Conservation (phyloP, 2,888 invertebrate genomes). For the Cancer borealis region DNA sequence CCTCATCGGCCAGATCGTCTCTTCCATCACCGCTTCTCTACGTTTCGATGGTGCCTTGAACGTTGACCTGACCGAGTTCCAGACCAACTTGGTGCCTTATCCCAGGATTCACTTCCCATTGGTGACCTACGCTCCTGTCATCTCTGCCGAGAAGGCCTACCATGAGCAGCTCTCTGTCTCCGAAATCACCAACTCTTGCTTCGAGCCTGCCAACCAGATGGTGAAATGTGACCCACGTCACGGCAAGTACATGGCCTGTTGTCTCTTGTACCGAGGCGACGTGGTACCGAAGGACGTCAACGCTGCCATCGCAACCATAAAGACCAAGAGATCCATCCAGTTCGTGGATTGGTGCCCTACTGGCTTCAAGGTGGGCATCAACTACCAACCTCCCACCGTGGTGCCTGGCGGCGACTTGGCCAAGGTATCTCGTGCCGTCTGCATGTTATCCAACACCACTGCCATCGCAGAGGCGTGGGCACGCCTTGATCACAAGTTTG, state of each 20-base stretch:
- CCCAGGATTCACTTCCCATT: constrained; percentile 83
- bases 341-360: constrained; percentile 98
- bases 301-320: constrained; percentile 88
- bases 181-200: constrained; percentile 82
- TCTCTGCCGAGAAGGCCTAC: constrained; percentile 79
- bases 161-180: constrained; percentile 79
- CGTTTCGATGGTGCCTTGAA: constrained; percentile 82
- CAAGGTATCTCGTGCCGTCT: constrained; percentile 88
- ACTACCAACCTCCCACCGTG: constrained; percentile 88
- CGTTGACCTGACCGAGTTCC: constrained; percentile 81
- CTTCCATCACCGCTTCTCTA: constrained; percentile 80
- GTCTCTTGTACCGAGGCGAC: constrained; percentile 81
- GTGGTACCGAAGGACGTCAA: constrained; percentile 82
- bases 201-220: constrained; percentile 82
- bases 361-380: constrained; percentile 91
- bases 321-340: constrained; percentile 87
- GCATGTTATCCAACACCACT: constrained; percentile 94
- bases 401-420: constrained; percentile 87
- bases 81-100: constrained; percentile 81
- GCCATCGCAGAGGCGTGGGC: constrained; percentile 99
- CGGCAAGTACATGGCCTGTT: constrained; percentile 82
- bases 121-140: constrained; percentile 79
- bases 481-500: constrained; percentile 96
- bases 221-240: constrained; percentile 81
- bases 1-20: constrained; percentile 81